Base-by-base conservation (phyloP, 2,113 vertebrate genomes). In the Bucco capensis region DNA sequence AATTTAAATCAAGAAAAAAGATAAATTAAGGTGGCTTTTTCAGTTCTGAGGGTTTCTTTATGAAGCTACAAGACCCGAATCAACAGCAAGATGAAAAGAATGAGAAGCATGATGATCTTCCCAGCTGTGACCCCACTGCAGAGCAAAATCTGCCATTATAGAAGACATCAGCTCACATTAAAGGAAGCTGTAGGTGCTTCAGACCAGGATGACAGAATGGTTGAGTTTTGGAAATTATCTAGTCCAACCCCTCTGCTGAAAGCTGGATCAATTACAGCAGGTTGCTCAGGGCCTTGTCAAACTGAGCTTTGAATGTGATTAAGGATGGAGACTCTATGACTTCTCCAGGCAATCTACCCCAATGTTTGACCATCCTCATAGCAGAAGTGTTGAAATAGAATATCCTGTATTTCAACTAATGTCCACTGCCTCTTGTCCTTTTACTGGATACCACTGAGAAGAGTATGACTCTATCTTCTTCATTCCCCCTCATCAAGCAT, bases 1-100 rank as follows among this genome's bases (percentile, higher is more conserved):
- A 82, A 89, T 89, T 92, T 90, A 89, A 92, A 82, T 82, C 30
- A 84, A 67, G 70, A 73, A 81, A 79, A 86, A 85, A 67, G 35
- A 35, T 69, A 46, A 30, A 16, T 69, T 86, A 58, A 83, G 66
- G 53, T 1, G 4, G 37, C 14, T 95, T 62, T 73, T 92, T 84
- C 46, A 12, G 14, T 69, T 88, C 53, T 69, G 44, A 83, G 22
- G 10, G 27, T 69, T 88, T 84, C 31, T 81, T 75, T 47, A 38
- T 49, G 56, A 90, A 85, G 28, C 23, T 53, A 60, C 0, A 2
- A 11, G 62, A 82, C 15, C 28, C 37, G 24, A 90, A 10, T 9
- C 31, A 93, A 76, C 6, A 53, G 14, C 8, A 58, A 60, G 14
- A 1, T 81, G 64, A 42, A 78, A 77, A 58, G 56, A 65, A 22